phyloP scores from a whole-genome alignment of 2,888 invertebrate genomes.

The Microplitis manilae region DNA sequence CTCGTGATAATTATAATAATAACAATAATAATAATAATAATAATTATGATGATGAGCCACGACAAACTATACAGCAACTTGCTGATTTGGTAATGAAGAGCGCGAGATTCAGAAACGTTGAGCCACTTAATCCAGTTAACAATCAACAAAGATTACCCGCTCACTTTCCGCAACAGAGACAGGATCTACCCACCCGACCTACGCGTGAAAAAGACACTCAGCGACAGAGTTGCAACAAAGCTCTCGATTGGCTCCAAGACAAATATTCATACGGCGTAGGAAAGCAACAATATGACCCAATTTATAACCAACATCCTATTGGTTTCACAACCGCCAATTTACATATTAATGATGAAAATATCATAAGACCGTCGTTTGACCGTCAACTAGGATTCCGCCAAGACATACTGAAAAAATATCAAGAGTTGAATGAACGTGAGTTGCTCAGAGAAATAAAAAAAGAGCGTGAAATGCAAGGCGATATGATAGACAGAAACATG shows the following conservation, averaged over 20 bases:
- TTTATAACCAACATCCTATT: conserved; percentile 46
- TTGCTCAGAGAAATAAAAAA: background rate
- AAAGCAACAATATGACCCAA: conserved; percentile 22
- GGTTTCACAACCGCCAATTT: conserved; percentile 54
- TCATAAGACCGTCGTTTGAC: conserved; percentile 27
- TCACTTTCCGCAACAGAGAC: conserved; percentile 23
- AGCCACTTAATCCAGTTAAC: conserved; percentile 33
- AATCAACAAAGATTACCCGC: conserved; percentile 40
- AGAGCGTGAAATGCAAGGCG: background rate
- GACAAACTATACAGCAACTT: conserved; percentile 66
- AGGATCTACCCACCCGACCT: conserved; percentile 21
- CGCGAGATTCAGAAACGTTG: conserved; percentile 64
- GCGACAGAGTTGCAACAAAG: conserved; percentile 51
- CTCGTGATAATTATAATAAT: conserved; percentile 22
- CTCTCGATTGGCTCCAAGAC: conserved; percentile 61
- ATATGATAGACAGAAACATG: background rate
- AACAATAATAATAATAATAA: conserved; percentile 21
- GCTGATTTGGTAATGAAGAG: conserved; percentile 68
- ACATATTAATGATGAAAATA: conserved; percentile 34
- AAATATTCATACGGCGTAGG: conserved; percentile 55
- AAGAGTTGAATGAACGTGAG: background rate
- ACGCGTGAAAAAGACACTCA: conserved; percentile 43
- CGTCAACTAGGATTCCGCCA: conserved; percentile 44
- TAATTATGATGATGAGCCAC: conserved; percentile 49
- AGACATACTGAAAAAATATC: conserved; percentile 23